These are phyloP conservation scores for Catagonus wagneri DNA, from an alignment of 2,113 vertebrate genomes.

Conservation along the genomic window DNA sequence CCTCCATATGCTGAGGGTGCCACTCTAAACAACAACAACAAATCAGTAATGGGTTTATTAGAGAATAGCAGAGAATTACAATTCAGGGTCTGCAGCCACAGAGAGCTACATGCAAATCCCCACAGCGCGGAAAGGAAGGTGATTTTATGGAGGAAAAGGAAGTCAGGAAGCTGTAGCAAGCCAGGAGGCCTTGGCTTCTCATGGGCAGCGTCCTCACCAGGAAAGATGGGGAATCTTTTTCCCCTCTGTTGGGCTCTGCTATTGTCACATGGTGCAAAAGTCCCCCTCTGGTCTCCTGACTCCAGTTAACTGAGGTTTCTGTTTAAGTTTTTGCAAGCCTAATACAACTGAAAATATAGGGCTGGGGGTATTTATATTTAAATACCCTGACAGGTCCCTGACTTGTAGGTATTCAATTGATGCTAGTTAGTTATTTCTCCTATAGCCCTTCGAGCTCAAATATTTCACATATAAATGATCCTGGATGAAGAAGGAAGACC, in stretches of 20 bases:
- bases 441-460: background rate
- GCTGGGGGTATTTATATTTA: constrained; percentile 5
- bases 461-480: constrained; percentile 32
- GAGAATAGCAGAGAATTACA: background rate
- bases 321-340: background rate
- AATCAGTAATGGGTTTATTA: background rate
- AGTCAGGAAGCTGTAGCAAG: background rate
- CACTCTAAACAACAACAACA: too few species aligned
- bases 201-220: background rate
- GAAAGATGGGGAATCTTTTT: background rate
- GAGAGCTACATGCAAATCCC: background rate
- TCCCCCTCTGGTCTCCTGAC: background rate
- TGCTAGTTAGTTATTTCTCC: background rate
- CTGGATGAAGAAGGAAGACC: background rate
- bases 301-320: background rate
- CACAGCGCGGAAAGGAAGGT: background rate
- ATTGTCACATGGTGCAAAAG: background rate
- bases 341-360: constrained; percentile 1
- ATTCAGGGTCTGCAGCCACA: background rate
- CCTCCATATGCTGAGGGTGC: too few species aligned
- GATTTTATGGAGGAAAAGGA: background rate
- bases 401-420: constrained; percentile 19
- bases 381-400: background rate
- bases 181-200: background rate
- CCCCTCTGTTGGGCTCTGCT: background rate